Evolutionary conservation across 2,797 vertebrate genomes (phyloP).

Genomic region (Sylvilagus floridanus): DNA sequence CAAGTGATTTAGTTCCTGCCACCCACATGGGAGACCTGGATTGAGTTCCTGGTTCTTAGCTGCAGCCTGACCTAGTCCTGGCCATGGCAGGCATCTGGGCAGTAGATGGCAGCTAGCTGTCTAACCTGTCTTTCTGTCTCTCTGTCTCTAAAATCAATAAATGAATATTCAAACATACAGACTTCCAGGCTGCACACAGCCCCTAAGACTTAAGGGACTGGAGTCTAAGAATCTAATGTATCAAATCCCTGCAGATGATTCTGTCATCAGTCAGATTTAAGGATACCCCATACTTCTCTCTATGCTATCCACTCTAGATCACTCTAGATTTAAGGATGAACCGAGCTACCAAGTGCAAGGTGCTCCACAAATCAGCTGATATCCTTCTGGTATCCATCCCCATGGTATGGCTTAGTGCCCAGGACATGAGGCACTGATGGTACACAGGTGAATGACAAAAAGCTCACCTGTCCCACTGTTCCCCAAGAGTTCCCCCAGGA

Average conservation of each 20-base stretch:
- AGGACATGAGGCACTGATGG: not conserved
- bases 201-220: not conserved
- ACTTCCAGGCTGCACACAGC: not conserved
- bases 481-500: too few species aligned
- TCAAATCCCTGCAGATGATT: not conserved
- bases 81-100: too few species aligned
- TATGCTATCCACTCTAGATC: not conserved
- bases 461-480: too few species aligned
- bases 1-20: too few species aligned
- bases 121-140: too few species aligned
- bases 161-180: not conserved
- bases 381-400: too few species aligned
- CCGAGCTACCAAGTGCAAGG: not conserved
- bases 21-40: too few species aligned
- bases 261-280: not conserved
- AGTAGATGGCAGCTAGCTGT: too few species aligned
- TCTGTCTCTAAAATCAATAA: too few species aligned
- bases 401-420: not conserved
- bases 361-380: not conserved
- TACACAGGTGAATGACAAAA: not conserved
- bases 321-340: not conserved
- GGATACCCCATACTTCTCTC: not conserved
- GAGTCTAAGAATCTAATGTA: not conserved
- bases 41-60: too few species aligned
- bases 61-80: too few species aligned